A percentile compares a stretch with the other conserved stretches of the same genome.
Conservation (phyloP, 2,797 vertebrate species). For the Lycodopsis pacificus region DNA sequence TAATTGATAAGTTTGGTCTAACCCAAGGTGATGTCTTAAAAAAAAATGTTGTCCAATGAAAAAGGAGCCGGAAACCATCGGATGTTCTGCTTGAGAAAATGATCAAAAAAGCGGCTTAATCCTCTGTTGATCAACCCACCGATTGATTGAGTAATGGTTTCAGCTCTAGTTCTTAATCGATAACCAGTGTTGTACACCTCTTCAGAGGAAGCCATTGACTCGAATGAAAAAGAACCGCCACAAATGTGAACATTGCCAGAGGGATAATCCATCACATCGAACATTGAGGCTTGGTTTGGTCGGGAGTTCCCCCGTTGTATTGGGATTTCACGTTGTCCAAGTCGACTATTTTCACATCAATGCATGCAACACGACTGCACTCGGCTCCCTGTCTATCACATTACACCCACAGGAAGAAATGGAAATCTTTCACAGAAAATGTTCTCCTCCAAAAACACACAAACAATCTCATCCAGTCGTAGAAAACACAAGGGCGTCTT, state of each 20-base stretch:
- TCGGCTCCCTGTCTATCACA: conserved; percentile 22
- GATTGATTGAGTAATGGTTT: neutral
- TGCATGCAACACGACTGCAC: conserved; percentile 2
- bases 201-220: neutral
- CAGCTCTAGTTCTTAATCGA: neutral
- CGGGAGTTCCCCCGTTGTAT: neutral
- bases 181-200: neutral
- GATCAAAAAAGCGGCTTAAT: neutral
- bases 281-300: conserved; percentile 8
- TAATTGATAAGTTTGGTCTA: neutral
- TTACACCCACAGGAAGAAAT: conserved; percentile 35
- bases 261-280: conserved; percentile 15
- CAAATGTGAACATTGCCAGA: conserved; percentile 13
- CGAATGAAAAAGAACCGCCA: neutral
- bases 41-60: neutral
- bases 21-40: neutral
- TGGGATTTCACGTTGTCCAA: conserved; percentile 12
- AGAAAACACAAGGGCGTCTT: conserved; percentile 4
- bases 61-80: neutral
- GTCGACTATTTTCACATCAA: conserved; percentile 30
- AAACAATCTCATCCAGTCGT: neutral
- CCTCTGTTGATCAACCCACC: neutral
- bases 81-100: neutral
- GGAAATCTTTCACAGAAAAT: conserved; percentile 14
- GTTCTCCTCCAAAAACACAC: conserved; percentile 19